Evolutionary conservation across 1,140 invertebrate species (phyloP).

Genomic region (Panagrolaimus sp.): DNA sequence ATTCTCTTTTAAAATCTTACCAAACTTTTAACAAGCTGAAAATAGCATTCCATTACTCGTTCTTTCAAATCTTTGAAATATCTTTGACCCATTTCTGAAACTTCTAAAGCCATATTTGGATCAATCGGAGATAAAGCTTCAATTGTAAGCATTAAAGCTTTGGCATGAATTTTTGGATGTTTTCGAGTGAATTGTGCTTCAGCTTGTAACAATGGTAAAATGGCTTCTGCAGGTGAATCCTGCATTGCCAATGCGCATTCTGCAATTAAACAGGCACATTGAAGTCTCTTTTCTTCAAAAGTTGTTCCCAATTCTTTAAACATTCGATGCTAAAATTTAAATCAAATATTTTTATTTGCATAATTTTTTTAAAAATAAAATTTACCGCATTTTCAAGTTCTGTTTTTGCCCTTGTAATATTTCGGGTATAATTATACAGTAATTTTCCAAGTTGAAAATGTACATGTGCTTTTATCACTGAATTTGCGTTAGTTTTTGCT

Average conservation of each 20-base stretch:
- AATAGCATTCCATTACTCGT: conserved; percentile 8
- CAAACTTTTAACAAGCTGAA: not conserved
- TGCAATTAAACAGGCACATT: not conserved
- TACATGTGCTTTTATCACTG: conserved; percentile 4
- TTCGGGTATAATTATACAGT: conserved; percentile 3
- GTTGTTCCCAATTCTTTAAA: not conserved
- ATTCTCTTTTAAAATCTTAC: not conserved
- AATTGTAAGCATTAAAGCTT: conserved; percentile 10
- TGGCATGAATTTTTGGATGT: conserved; percentile 2
- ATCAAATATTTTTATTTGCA: not conserved
- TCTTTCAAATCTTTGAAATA: conserved; percentile 13
- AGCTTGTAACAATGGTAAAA: not conserved
- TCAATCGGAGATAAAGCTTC: conserved; percentile 3
- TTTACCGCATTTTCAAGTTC: conserved; percentile 16
- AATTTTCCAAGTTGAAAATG: conserved; percentile 12
- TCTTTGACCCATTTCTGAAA: not conserved
- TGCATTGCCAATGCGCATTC: not conserved
- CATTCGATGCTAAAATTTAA: conserved; percentile 9
- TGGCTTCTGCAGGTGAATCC: not conserved
- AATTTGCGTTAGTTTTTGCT: not conserved
- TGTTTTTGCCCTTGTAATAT: not conserved
- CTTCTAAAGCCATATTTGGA: not conserved
- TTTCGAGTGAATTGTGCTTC: not conserved
- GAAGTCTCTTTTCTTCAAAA: not conserved
- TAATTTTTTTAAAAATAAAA: not conserved